Conservation (phyloP, 2,888 invertebrate species). For the Sminthurides aquaticus region DNA sequence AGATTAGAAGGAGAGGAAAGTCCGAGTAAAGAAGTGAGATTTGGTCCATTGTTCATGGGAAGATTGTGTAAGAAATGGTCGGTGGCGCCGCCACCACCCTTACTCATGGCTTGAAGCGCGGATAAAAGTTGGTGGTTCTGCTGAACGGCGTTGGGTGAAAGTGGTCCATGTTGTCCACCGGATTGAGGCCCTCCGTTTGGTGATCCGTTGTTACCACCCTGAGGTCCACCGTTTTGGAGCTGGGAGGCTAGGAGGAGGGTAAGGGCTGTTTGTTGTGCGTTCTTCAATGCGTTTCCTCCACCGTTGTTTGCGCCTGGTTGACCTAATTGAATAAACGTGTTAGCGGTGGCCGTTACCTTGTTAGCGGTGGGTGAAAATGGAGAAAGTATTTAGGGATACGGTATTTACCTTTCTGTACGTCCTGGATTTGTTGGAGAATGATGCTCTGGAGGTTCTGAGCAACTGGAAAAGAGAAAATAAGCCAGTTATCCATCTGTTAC, state of each 20-base stretch:
- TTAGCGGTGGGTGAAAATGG: constrained; percentile 23
- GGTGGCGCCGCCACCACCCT: constrained; percentile 31
- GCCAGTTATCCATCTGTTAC: background rate
- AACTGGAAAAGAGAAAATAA: constrained; percentile 43
- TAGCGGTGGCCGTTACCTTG: too few species aligned
- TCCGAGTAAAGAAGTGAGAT: constrained; percentile 40
- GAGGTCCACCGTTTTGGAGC: constrained; percentile 43
- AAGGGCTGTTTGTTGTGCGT: constrained; percentile 46
- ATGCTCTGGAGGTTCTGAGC: constrained; percentile 49
- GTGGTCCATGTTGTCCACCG: constrained; percentile 30
- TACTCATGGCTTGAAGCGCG: constrained; percentile 45
- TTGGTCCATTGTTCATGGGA: constrained; percentile 37
- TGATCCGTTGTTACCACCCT: constrained; percentile 14
- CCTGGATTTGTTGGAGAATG: constrained; percentile 48
- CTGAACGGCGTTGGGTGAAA: constrained; percentile 35
- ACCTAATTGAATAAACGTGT: constrained; percentile 1
- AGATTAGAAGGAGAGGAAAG: constrained; percentile 31
- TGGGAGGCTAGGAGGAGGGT: constrained; percentile 46
- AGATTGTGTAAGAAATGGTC: constrained; percentile 39
- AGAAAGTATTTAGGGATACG: constrained; percentile 3
- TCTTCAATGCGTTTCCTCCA: constrained; percentile 40
- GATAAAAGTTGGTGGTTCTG: constrained; percentile 45
- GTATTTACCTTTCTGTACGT: constrained; percentile 45
- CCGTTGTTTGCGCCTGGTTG: constrained; percentile 23
- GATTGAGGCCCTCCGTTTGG: constrained; percentile 19